These are phyloP conservation scores for Myotis davidii DNA, from an alignment of 2,113 vertebrate genomes.

Conservation along the genomic window DNA sequence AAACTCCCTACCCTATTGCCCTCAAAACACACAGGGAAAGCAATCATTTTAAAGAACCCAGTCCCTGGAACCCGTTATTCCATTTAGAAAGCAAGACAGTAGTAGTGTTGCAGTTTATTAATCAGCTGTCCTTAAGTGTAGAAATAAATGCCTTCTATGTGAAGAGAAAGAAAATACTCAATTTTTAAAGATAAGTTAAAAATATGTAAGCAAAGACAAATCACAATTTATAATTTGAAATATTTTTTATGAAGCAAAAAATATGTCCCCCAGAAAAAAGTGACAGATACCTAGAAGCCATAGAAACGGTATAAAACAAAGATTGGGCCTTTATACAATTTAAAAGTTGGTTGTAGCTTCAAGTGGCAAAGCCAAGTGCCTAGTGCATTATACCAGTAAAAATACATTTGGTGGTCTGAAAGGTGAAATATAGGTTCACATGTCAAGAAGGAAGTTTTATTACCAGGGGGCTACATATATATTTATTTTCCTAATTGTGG, in stretches of 20 bases:
- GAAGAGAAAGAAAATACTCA: background rate
- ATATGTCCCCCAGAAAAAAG: background rate
- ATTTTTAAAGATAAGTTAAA: background rate
- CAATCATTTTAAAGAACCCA: background rate
- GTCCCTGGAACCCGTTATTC: background rate
- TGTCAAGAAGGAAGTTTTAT: background rate
- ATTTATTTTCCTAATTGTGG: background rate
- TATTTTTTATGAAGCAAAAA: background rate
- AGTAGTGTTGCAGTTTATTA: background rate
- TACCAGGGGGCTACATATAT: background rate
- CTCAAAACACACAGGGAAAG: background rate
- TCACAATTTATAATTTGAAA: background rate
- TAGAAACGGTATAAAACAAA: background rate
- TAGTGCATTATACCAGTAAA: background rate
- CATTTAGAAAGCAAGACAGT: background rate
- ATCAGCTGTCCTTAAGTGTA: background rate
- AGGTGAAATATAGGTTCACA: background rate
- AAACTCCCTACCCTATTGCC: background rate
- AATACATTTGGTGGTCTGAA: background rate
- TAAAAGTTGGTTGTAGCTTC: background rate
- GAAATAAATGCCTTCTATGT: background rate
- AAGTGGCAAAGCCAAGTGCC: background rate
- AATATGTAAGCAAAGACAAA: background rate
- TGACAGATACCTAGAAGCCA: background rate
- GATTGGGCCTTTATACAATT: background rate